Base-by-base conservation (phyloP, 1,140 invertebrate genomes). In the Galleria mellonella region DNA sequence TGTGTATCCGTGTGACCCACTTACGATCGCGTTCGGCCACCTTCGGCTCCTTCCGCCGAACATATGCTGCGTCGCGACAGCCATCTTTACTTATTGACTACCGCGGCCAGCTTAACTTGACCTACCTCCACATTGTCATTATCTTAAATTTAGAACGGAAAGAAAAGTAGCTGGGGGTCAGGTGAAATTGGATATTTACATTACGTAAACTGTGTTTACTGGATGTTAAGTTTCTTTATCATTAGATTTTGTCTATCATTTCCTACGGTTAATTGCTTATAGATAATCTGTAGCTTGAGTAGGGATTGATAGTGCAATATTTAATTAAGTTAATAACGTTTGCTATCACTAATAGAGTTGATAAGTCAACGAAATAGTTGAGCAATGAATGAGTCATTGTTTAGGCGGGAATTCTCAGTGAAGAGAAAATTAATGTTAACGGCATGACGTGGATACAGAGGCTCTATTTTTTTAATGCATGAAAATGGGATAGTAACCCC, bases 1-100 rank as follows among this genome's bases (percentile, higher is more conserved):
- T 35, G 69, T 62, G 68, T 51, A 60, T 71, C 65, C 57, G 65
- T 81, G 64, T 83, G 72, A 75, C 74, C 74, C 47, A 78, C 57
- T 78, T 75, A 69, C 72, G 72, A 77, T 27, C 64, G 55, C 56
- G 66, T 43, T 77, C 71, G 67, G 61, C 48, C 46, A 40, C 17
- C 60, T 56, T 58, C 62, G 62, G 58, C 47, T 39, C 32, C 33
- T 41, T 47, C 53, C 59, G 59, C 58, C 40, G 6, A 45, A 48
- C 72, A 65, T 77, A 74, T 70, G 73, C 14, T 32, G 42, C 47
- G 35, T 35, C 52, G 50, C n/a, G n/a, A n/a, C 58, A 57, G 59
- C 64, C 62, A 63, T 71, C 59, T 71, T 70, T 62, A 55, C 48
- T 55, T 56, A 55, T 52, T 44, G 49, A 53, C 41, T 46, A 14